Evolutionary conservation across 2,113 vertebrate genomes (phyloP), one percentile per base, ranked within the genome.

Genomic region (Ranitomeya variabilis): DNA sequence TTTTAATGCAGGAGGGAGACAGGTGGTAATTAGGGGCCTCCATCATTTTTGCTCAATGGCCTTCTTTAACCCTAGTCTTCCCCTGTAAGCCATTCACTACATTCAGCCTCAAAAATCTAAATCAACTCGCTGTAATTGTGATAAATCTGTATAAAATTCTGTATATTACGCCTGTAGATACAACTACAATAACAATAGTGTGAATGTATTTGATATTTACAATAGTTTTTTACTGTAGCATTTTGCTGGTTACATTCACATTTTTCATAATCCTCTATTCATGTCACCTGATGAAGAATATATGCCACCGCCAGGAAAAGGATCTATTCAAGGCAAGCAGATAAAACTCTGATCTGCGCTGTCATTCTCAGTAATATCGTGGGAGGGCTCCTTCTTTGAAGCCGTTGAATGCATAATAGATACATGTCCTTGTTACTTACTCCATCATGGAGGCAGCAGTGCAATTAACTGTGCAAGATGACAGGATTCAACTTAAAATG

Each of bases 371-470:
- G 79, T 79, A 78, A 79, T 86, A 52, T 52, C 18, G 76, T 66
- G 59, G 60, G 74, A 52, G 57, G 54, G 21, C 21, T 6, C 52
- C 60, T 15, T 78, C 60, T 67, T 66, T 66, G 79, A 86, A 86
- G 37, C 59, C 21, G 54, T 7, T 52, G 66, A 83, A 82, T 83
- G 80, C 67, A 88, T 88, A 83, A 88, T 82, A 69, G 73, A 82
- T 82, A 76, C 26, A 15, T 18, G 76, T 52, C 76, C 60, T 77
- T 83, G 67, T 88, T 76, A 83, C 23, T 81, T 88, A 51, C 51
- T 60, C 79, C 80, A 74, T 88, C 67, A 88, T 51, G n/a, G 55
- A 59, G 80, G 77, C 80, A 83, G 80, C 18, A 55, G 23, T 45
- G 80, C 15, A 83, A 88, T 88, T 88, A 88, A 54, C 71, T 64